Evolutionary conservation across 2,113 vertebrate genomes (phyloP).

Genomic region (Mus pahari): DNA sequence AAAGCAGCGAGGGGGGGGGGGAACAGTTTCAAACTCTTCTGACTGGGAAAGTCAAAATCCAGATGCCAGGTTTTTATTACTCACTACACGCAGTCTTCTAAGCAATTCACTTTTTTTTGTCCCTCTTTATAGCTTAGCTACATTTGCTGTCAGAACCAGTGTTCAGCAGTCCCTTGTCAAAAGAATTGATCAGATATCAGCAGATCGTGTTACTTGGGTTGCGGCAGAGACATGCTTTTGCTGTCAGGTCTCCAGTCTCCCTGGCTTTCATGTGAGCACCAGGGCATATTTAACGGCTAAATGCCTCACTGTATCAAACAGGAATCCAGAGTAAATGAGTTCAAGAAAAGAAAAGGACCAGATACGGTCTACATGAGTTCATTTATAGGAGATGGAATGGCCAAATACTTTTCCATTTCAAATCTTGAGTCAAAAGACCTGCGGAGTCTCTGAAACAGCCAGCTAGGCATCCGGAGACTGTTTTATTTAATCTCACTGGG

Average conservation of each 20-base stretch:
- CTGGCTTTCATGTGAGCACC: conserved; percentile 62
- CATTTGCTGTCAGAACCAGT: conserved; percentile 73
- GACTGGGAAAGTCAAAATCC: conserved; percentile 79
- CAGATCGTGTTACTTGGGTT: conserved; percentile 67
- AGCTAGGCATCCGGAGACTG: conserved; percentile 17
- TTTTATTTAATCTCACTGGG: conserved; percentile 51
- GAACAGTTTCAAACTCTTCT: conserved; percentile 60
- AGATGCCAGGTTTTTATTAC: conserved; percentile 79
- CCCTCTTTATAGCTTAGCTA: conserved; percentile 71
- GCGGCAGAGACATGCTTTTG: conserved; percentile 55
- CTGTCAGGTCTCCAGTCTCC: conserved; percentile 37
- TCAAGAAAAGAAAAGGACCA: conserved; percentile 56
- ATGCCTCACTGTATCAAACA: conserved; percentile 61
- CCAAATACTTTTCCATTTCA: conserved; percentile 55
- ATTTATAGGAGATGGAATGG: conserved; percentile 19
- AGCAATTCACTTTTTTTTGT: conserved; percentile 76
- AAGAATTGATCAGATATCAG: conserved; percentile 78
- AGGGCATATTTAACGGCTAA: conserved; percentile 65
- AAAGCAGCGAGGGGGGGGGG: background rate
- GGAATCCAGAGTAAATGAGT: conserved; percentile 58
- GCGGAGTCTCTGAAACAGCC: background rate
- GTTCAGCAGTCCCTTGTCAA: conserved; percentile 74
- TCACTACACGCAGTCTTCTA: conserved; percentile 71
- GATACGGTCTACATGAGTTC: conserved; percentile 25
- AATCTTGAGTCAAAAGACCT: background rate